Evolutionary conservation across 2,797 vertebrate genomes (phyloP), one percentile per base, ranked within the genome.

Genomic region (Coregonus suidteri): DNA sequence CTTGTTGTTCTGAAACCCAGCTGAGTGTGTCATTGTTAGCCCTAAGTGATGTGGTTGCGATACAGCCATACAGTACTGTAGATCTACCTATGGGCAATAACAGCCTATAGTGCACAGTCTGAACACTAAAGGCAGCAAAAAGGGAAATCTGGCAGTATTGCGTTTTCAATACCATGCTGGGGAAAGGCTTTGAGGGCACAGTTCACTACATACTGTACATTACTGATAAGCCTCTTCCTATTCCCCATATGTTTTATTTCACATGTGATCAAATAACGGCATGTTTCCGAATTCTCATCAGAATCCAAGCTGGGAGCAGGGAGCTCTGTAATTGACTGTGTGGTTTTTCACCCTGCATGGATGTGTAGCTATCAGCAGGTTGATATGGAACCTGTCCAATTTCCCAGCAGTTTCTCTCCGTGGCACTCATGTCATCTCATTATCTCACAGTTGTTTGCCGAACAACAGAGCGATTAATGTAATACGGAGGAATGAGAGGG

Each of bases 361-460:
- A 31, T 74, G 47, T 53, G 37, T 74, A 59, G 56, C 15, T 18
- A 59, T 59, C 56, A n/a, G 56, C 56, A 59, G 56, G 62, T 30
- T 11, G 65, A 75, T 34, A 75, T 80, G 73, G 68, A 82, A 73
- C n/a, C 6, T 5, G 31, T 35, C 75, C 69, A 79, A 67, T 62
- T 73, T 70, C 52, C 53, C 71, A 20, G 71, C 14, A 79, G 59
- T 69, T 66, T 7, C 35, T 66, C 59, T 65, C 62, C 2, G n/a
- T 31, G 56, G 37, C 54, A n/a, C 16, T 16, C 20, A 34, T 59
- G 56, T 59, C 56, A 59, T 59, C 56, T 59, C 56, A 20, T 59
- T 59, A 59, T 59, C 56, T 18, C 56, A 59, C 18, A 59, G 56
- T 59, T 9, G 73, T n/a, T 65, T 20, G 13, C 9, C 34, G 9